Conservation (phyloP, 2,888 invertebrate species). For the Dolomedes plantarius region DNA sequence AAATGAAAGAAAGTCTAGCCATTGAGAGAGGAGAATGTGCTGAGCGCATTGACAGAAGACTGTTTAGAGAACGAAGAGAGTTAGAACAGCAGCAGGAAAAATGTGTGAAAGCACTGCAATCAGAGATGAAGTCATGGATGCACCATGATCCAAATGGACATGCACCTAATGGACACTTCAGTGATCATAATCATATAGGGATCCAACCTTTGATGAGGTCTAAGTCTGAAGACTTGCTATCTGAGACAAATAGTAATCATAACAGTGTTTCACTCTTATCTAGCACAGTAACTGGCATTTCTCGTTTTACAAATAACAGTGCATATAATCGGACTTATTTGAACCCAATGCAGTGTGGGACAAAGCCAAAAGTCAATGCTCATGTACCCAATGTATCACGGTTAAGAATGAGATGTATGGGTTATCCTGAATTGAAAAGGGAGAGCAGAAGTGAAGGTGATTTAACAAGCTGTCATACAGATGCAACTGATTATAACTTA, state of each 20-base stretch:
- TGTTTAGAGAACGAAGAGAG: constrained; percentile 80
- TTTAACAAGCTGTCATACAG: constrained; percentile 60
- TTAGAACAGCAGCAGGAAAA: constrained; percentile 77
- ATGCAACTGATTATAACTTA: constrained; percentile 24
- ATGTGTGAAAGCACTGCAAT: constrained; percentile 74
- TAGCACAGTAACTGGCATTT: constrained; percentile 44
- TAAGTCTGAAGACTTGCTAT: constrained; percentile 77
- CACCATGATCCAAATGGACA: constrained; percentile 63
- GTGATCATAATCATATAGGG: constrained; percentile 17
- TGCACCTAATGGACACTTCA: constrained; percentile 12
- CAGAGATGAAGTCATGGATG: constrained; percentile 76
- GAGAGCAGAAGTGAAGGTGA: constrained; percentile 69
- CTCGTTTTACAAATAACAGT: constrained; percentile 32
- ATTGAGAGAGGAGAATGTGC: constrained; percentile 82
- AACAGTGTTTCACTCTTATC: constrained; percentile 55
- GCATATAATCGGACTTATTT: constrained; percentile 27
- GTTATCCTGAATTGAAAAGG: constrained; percentile 48
- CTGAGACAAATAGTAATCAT: constrained; percentile 73
- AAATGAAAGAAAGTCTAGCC: constrained; percentile 82
- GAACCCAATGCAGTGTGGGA: constrained; percentile 38
- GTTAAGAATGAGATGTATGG: constrained; percentile 48
- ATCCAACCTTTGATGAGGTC: constrained; percentile 74
- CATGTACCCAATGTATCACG: constrained; percentile 33
- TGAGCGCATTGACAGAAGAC: constrained; percentile 82
- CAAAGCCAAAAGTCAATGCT: constrained; percentile 32